Base-by-base conservation (phyloP, 2,888 invertebrate species). In the Perdita meconis region DNA sequence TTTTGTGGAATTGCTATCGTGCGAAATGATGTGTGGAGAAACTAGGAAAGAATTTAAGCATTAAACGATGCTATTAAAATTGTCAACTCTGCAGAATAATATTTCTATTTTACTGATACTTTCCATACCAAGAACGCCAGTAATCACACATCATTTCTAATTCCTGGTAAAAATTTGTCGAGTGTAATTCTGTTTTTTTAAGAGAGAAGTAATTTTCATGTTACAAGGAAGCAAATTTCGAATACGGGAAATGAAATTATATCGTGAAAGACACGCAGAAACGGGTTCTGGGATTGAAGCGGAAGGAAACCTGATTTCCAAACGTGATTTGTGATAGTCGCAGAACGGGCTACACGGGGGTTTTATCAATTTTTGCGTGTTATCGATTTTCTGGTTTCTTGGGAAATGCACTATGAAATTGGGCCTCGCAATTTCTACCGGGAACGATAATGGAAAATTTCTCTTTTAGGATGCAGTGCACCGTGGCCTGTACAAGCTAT, bases 251-350 rank as follows among this genome's bases (percentile, higher is more conserved):
- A 38, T 16, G 44, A 40, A 30, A 38, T 10, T 24, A 56, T 34
- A 30, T n/a, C 10, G 8, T 4, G 13, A 24, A 36, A 22, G 16
- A 36, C 6, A 51, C 38, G n/a, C n/a, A 36, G 1, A 34, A 63
- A 38, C 30, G 26, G 10, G 36, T 65, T 47, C 30, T 13, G 38
- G n/a, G 13, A 56, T 12, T 19, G 19, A 56, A 30, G 26, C 38
- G 38, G 16, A 56, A 65, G 19, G 1, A 65, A 65, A 56, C 38
- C 55, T 19, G 56, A 65, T 70, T 70, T 36, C 12, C n/a, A 19
- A 1, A 10, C 12, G n/a, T 19, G 16, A 34, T 68, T 51, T 61
- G n/a, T 22, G 22, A 30, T 19, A n/a, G 4, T 34, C 12, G 22
- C 0, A 6, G 38, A 12, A 2, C 19, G 19, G 26, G 13, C n/a